Evolutionary conservation across 2,888 invertebrate genomes (phyloP), one percentile per base, ranked within the genome.

Genomic region (Ophion slaviceki): DNA sequence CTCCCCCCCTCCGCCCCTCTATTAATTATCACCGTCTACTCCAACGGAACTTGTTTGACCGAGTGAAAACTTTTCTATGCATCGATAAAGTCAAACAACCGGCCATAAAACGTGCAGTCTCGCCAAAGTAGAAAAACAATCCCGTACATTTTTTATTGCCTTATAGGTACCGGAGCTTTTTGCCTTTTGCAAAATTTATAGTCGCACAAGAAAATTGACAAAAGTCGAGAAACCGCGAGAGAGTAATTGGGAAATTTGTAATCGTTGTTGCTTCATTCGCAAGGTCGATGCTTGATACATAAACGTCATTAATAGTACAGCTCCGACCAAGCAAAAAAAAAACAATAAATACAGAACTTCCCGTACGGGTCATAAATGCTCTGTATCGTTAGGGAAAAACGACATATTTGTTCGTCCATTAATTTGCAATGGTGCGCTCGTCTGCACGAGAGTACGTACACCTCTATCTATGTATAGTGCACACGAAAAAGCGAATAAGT

Each of bases 361-460:
- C 66, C 20, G 36, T 32, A 36, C n/a, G 11, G n/a, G 53, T 67
- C 28, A n/a, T 66, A 66, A 76, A 76, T 59, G 67, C 6, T 66
- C 24, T 77, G 32, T 40, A 67, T 59, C 75, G 17, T 47, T 32
- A 57, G 47, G 45, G 59, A 66, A 86, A 85, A 82, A 82, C 79
- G 71, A 68, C 82, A 82, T 86, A 86, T 86, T 80, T 82, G 85
- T 85, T 80, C 72, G 80, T 82, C 80, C 82, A 82, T 82, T 86
- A 80, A 82, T 68, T 82, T 86, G 62, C 76, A 80, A 86, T 77
- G 53, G 53, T 76, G 72, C 36, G 57, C 82, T 72, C 53, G 74
- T 71, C 70, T 24, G 45, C 68, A 47, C 70, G 8, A 45, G 11
- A 64, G 28, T 28, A 45, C 72, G 53, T 68, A 70, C 20, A 17